Evolutionary conservation across 2,113 vertebrate genomes (phyloP).

Genomic region (Hyperopisus bebe): DNA sequence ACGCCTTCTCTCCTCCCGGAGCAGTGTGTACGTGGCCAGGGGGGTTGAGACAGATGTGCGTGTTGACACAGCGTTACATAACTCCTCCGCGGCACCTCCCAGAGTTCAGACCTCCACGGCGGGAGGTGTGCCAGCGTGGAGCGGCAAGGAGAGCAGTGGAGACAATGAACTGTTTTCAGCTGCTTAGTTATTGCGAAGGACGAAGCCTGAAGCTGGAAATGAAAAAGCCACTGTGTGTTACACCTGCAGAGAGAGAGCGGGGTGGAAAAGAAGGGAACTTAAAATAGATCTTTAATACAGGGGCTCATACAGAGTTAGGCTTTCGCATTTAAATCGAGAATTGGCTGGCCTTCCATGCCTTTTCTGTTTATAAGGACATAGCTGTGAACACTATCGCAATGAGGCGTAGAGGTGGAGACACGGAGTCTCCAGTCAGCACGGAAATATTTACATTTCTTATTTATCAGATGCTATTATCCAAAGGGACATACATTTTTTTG

Average conservation of each 20-base stretch:
- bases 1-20: not conserved
- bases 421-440: not conserved
- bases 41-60: not conserved
- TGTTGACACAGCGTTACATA: slow-evolving; percentile 5
- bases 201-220: not conserved
- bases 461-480: not conserved
- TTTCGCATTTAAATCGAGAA: not conserved
- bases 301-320: not conserved
- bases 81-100: not conserved
- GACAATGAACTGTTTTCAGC: not conserved
- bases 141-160: not conserved
- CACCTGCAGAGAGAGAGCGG: not conserved
- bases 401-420: not conserved
- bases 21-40: not conserved
- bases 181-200: not conserved
- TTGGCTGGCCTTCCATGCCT: not conserved
- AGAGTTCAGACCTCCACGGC: not conserved
- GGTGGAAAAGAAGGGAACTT: not conserved
- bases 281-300: not conserved
- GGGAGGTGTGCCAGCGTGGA: not conserved
- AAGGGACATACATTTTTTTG: not conserved
- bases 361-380: not conserved
- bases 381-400: not conserved
- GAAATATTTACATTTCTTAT: not conserved
- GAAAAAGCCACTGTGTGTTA: not conserved